phyloP scores from a whole-genome alignment of 2,113 vertebrate species.

The Talpa occidentalis region DNA sequence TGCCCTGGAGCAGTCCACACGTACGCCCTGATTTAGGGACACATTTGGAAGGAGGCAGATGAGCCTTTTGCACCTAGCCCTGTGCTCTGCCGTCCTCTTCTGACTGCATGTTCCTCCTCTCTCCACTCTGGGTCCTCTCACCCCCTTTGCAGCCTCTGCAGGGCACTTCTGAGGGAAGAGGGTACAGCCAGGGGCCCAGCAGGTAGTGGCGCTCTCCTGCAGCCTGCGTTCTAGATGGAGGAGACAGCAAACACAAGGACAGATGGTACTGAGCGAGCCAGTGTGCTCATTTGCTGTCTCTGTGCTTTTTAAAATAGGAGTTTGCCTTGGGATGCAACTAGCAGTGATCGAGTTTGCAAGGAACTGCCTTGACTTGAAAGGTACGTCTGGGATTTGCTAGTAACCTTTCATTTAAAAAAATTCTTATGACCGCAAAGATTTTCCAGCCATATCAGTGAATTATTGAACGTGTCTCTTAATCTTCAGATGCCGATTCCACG shows the following conservation, averaged over 20 bases:
- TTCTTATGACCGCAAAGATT: not conserved
- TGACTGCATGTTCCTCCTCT: not conserved
- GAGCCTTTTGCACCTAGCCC: not conserved
- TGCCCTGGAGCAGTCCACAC: not conserved
- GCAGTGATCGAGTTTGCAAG: slow-evolving; percentile 90
- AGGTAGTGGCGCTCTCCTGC: not conserved
- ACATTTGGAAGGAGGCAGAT: not conserved
- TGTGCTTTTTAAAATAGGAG: slow-evolving; percentile 76
- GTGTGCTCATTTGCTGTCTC: not conserved
- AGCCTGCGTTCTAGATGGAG: not conserved
- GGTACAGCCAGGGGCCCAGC: not conserved
- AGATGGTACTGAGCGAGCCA: not conserved
- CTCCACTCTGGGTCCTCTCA: not conserved
- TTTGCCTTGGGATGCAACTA: slow-evolving; percentile 90
- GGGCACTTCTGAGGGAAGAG: not conserved
- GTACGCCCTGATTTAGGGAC: not conserved
- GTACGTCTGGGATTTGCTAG: slow-evolving; percentile 73
- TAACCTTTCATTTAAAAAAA: not conserved
- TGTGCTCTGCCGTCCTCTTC: not conserved
- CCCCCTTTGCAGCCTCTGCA: not conserved
- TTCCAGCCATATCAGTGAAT: slow-evolving; percentile 18
- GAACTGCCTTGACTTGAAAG: slow-evolving; percentile 88
- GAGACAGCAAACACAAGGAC: not conserved
- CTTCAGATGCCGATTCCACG: slow-evolving; percentile 89
- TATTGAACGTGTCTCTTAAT: slow-evolving; percentile 67